Evolutionary conservation across 2,797 vertebrate genomes (phyloP), one percentile per base, ranked within the genome.

Genomic region (Dendrocincla fuliginosa): DNA sequence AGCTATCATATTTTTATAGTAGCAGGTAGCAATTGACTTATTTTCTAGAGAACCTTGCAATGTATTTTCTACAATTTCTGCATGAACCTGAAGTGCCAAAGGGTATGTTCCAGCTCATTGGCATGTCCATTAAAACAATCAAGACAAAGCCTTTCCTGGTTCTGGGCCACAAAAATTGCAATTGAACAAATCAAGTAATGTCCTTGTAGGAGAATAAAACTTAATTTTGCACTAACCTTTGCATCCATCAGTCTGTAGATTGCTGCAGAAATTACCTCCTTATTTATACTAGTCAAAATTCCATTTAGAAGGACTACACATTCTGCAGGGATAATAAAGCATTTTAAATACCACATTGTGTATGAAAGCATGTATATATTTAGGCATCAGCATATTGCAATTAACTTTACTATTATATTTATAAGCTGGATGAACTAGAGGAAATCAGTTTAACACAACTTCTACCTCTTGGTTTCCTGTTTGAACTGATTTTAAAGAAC

Each of bases 171-270:
- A 64, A 61, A 75, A 15, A 46, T 6, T 46, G 17, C 15, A 65
- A 19, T 13, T n/a, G 16, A 85, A 80, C 5, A 1, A 53, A 49
- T 56, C 27, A 52, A 56, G 11, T 33, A 28, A 33, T 16, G 11
- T 25, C 17, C 5, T 42, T 19, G 15, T 42, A 77, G 39, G 25
- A 83, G 59, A 60, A 39, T 7, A 59, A 75, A 41, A 64, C 10
- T n/a, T 44, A 61, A 37, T 37, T 81, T 76, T 70, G 25, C 44
- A 89, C 96, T 92, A 50, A 97, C 97, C 95, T 97, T 97, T 75
- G 91, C 74, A 87, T 96, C 92, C 83, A 94, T 84, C 86, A 97
- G 28, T 35, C 32, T 91, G 89, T 97, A 97, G 68, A 97, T 69
- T 77, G 96, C 94, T 55, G 89, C 64, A 15, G 95, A 90, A 76